Base-by-base conservation (phyloP, 2,888 invertebrate species). In the Agonopterix subpropinquella region DNA sequence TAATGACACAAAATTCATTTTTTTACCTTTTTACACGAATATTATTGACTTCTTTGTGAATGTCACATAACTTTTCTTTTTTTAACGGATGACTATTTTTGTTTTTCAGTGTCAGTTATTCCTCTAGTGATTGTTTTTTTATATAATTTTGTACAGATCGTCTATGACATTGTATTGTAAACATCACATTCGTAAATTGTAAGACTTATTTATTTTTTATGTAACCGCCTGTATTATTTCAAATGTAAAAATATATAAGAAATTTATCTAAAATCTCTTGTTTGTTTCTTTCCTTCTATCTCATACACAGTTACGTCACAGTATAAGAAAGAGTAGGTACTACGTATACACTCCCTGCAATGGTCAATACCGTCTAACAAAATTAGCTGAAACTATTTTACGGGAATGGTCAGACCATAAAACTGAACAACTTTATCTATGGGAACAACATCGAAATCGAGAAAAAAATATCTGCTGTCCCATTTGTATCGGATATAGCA, bases 171-270 rank as follows among this genome's bases (percentile, higher is more conserved):
- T 28, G 39, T 39, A 53, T 28, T 60, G 64, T 59, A 58, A 61
- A 64, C 75, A 77, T 77, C 80, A 80, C 79, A 74, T 52, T 65
- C 73, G 68, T 74, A 67, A 71, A 69, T 68, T 64, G 52, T 69
- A 67, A 67, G 67, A 71, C 76, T 79, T 83, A 85, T 85, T 87
- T 87, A 85, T 85, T 87, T 77, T 78, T 80, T 81, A 81, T 87
- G 81, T 87, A 87, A 87, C 86, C 87, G 85, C 86, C 86, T 87
- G 83, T 84, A 82, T 82, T 80, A 86, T 84, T 83, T 83, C 64
- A 11, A 77, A 79, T 86, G 86, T 87, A 86, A 83, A 87, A 87
- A 85, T 84, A 85, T 83, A 58, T 79, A 82, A 81, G 83, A 82
- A 82, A 82, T 53, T 79, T 78, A 80, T 80, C 71, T 73, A 73